Conservation (phyloP, 1,140 invertebrate species). For the Brachionus koreanus region DNA sequence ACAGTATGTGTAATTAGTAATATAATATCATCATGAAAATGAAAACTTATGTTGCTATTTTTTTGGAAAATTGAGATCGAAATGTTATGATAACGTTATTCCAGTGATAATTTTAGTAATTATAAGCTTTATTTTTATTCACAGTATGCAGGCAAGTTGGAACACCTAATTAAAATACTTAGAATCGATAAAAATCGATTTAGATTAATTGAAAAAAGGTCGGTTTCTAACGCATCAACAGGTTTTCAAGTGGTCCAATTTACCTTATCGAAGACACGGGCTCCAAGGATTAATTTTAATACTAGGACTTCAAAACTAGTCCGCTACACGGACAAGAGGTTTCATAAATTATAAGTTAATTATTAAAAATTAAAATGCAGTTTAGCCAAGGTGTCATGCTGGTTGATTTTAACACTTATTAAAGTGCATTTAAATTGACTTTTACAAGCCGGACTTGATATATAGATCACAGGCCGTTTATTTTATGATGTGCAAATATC, state of each 20-base stretch:
- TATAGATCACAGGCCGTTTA: background rate
- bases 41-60: constrained; percentile 25
- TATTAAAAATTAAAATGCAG: constrained; percentile 10
- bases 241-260: constrained; percentile 1
- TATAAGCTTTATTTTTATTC: constrained; percentile 11
- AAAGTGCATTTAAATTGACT: background rate
- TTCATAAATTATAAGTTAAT: constrained; percentile 30
- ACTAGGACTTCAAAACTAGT: background rate
- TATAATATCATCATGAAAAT: constrained; percentile 33
- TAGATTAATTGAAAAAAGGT: background rate
- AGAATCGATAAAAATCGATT: background rate
- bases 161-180: constrained; percentile 5
- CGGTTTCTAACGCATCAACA: constrained; percentile 2
- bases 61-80: constrained; percentile 38
- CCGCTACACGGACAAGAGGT: constrained; percentile 14
- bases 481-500: constrained; percentile 40
- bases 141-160: background rate
- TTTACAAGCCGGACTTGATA: background rate
- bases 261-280: background rate
- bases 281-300: background rate
- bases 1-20: constrained; percentile 38
- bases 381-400: constrained; percentile 11
- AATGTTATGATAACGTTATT: constrained; percentile 39
- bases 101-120: constrained; percentile 14
- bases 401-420: constrained; percentile 21